Conservation (phyloP, 2,888 invertebrate species). For the Epinotia demarniana region DNA sequence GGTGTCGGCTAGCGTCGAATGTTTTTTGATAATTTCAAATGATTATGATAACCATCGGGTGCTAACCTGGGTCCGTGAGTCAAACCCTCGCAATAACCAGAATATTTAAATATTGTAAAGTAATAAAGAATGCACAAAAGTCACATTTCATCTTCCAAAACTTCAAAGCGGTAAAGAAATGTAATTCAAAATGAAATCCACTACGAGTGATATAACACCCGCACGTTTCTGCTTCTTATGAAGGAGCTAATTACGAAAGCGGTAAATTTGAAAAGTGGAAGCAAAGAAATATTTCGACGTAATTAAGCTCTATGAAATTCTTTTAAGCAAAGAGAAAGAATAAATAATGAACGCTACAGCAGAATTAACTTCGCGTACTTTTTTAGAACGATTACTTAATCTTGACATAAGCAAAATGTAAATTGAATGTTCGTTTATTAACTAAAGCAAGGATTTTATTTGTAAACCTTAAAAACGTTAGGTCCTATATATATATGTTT, state of each 20-base stretch:
- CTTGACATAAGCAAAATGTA: slow-evolving; percentile 18
- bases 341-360: slow-evolving; percentile 46
- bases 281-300: slow-evolving; percentile 62
- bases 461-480: background rate
- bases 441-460: background rate
- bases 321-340: slow-evolving; percentile 48
- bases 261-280: slow-evolving; percentile 61
- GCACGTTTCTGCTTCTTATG: slow-evolving; percentile 51
- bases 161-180: slow-evolving; percentile 42
- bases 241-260: slow-evolving; percentile 54
- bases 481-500: too few relatives aligned
- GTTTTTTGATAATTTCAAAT: too few relatives aligned
- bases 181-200: slow-evolving; percentile 43
- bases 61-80: background rate
- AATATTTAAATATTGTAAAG: background rate
- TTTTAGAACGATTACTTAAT: slow-evolving; percentile 32
- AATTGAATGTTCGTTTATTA: slow-evolving; percentile 6
- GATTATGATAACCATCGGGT: too few relatives aligned
- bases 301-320: slow-evolving; percentile 60
- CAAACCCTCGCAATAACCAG: background rate
- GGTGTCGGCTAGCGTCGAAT: too few relatives aligned
- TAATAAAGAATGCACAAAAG: slow-evolving; percentile 12
- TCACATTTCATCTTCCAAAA: slow-evolving; percentile 29
- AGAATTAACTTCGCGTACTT: slow-evolving; percentile 35
- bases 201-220: slow-evolving; percentile 38